Evolutionary conservation across 30 jellyfish, hydroid and myxozoan species (phyloP), one percentile per base, ranked within the genome.

Genomic region (Hydractinia echinata): DNA sequence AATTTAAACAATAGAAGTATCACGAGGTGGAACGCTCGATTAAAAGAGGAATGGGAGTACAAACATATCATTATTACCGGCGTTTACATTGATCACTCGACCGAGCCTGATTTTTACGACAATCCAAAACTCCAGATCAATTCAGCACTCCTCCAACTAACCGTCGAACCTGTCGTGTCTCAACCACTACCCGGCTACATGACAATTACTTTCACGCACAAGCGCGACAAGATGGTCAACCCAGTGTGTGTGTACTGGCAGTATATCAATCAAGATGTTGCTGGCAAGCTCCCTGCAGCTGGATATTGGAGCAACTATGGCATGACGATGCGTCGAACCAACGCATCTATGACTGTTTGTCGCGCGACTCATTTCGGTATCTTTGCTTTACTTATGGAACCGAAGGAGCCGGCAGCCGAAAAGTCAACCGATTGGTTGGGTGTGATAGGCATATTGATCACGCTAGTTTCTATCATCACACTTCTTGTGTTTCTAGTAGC

Each of bases 191-290:
- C 95, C n/a, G 74, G 93, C 3, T 89, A 89, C 54, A 13, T 89
- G 64, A 82, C 77, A 84, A 85, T 89, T 54, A 79, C 92, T 5
- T 77, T 89, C 54, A 70, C 87, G 82, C 97, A 89, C 58, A 82
- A 77, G 55, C 53, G 82, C 74, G 94, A 71, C 60, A 71, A 71
- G 18, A 73, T 79, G 89, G 78, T 68, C 44, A 78, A 77, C 50
- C 97, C 97, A 16, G 39, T 84, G 76, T 89, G 97, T 79, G 97
- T 85, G 73, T 89, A 85, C 84, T 89, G 97, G 97, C 97, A 89
- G 61, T 81, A 81, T 66, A 68, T 85, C 6, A 70, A 62, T 51
- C 76, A 84, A 7, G 82, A 66, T 7, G 85, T 60, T 67, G 51
- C 83, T 6, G 80, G 82, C 86, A 79, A 88, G 7, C 54, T 66